Conservation (phyloP, 2,113 vertebrate species). For the Vimba vimba region DNA sequence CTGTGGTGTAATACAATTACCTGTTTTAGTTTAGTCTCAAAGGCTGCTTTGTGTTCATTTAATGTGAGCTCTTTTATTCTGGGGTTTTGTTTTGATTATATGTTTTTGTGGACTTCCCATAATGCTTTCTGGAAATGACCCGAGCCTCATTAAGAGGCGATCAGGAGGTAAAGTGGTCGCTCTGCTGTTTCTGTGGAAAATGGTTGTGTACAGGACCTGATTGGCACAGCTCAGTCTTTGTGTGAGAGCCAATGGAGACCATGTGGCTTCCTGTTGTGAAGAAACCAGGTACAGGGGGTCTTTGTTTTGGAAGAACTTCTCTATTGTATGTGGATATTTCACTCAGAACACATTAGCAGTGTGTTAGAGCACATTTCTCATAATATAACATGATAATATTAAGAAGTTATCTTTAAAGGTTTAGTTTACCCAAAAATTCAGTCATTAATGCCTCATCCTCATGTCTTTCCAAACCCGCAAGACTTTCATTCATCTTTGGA, state of each 20-base stretch:
- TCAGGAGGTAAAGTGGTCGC: slow-evolving; percentile 23
- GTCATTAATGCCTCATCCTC: no score
- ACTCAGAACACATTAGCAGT: neutral
- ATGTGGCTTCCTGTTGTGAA: slow-evolving; percentile 65
- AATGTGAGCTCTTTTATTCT: neutral
- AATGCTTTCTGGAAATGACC: slow-evolving; percentile 1
- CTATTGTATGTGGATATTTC: neutral
- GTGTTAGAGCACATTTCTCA: neutral
- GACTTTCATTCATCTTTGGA: no score
- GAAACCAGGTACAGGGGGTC: slow-evolving; percentile 62
- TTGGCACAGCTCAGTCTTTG: slow-evolving; percentile 31
- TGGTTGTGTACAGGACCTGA: slow-evolving; percentile 17
- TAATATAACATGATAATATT: neutral
- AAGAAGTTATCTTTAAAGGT: neutral
- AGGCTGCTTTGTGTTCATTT: neutral
- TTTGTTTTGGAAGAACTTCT: slow-evolving; percentile 61
- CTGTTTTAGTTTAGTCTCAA: neutral
- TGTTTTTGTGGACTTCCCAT: slow-evolving; percentile 14
- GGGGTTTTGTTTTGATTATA: slow-evolving; percentile 10
- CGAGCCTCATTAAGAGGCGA: neutral
- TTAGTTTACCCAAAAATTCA: no score
- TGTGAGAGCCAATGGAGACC: slow-evolving; percentile 7
- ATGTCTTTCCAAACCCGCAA: no score
- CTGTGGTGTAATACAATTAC: slow-evolving; percentile 10
- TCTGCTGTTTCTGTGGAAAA: neutral